Evolutionary conservation across 2,113 vertebrate species (phyloP).

Genomic region (Girardinichthys multiradiatus): DNA sequence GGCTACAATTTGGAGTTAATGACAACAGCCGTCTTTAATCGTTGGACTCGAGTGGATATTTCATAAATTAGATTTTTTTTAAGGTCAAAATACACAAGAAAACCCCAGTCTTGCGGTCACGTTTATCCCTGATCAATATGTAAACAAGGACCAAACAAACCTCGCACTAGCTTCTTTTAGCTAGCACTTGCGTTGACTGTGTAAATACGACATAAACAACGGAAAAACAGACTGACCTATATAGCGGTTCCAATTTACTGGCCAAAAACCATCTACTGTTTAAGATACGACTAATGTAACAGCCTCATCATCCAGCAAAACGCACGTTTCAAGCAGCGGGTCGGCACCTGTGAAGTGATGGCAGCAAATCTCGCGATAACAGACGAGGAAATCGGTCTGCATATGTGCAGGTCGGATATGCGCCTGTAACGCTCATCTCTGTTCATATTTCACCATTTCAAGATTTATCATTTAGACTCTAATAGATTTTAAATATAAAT

Average conservation of each 20-base stretch:
- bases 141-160: slow-evolving; percentile 35
- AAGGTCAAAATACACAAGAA: not conserved
- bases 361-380: slow-evolving; percentile 58
- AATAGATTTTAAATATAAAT: no score
- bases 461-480: no score
- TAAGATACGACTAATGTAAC: not conserved
- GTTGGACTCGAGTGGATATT: no score
- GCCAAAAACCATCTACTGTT: not conserved
- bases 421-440: no score
- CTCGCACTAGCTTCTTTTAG: not conserved
- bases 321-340: slow-evolving; percentile 22
- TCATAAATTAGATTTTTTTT: no score
- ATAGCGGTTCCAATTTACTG: no score
- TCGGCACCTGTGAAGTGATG: slow-evolving; percentile 8
- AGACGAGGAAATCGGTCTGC: not conserved
- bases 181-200: not conserved
- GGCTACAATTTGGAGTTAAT: not conserved
- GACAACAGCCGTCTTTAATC: not conserved
- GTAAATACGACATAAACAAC: not conserved
- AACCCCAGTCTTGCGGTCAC: not conserved
- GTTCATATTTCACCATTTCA: no score
- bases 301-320: not conserved
- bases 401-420: no score
- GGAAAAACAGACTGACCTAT: not conserved
- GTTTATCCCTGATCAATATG: slow-evolving; percentile 27